Conservation (phyloP, 2,888 invertebrate species). For the Gonocerus acuteangulatus region DNA sequence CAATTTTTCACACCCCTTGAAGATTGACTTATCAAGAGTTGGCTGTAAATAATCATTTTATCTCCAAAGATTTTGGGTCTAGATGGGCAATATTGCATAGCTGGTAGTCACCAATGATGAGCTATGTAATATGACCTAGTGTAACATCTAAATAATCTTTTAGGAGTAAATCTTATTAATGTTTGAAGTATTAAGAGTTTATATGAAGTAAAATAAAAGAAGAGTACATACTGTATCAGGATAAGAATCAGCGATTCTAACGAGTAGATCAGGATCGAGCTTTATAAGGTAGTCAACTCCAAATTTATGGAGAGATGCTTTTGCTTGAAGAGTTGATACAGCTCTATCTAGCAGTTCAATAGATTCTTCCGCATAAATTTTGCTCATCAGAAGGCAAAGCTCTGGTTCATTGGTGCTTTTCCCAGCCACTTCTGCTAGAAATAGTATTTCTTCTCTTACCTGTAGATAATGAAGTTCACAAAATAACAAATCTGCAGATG, state of each 20-base stretch:
- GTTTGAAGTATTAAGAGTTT: too few species aligned
- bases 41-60: too few species aligned
- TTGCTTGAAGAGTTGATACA: constrained; percentile 49
- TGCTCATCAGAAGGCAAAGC: constrained; percentile 60
- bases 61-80: too few species aligned
- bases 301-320: constrained; percentile 48
- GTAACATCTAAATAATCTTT: too few species aligned
- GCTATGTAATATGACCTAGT: too few species aligned
- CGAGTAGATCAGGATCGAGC: constrained; percentile 78
- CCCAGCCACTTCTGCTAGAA: constrained; percentile 63
- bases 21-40: too few species aligned
- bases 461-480: constrained; percentile 16
- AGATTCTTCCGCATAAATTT: constrained; percentile 45
- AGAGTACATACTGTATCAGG: constrained; percentile 51
- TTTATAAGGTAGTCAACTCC: constrained; percentile 65
- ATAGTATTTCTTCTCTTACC: constrained; percentile 77
- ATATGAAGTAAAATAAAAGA: too few species aligned
- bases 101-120: too few species aligned
- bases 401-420: constrained; percentile 42
- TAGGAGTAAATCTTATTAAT: too few species aligned
- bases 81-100: too few species aligned
- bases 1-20: too few species aligned
- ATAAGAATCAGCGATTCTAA: constrained; percentile 69
- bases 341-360: constrained; percentile 48
- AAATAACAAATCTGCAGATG: too few species aligned